phyloP scores from a whole-genome alignment of 1,140 invertebrate species.

The Homalodisca vitripennis region DNA sequence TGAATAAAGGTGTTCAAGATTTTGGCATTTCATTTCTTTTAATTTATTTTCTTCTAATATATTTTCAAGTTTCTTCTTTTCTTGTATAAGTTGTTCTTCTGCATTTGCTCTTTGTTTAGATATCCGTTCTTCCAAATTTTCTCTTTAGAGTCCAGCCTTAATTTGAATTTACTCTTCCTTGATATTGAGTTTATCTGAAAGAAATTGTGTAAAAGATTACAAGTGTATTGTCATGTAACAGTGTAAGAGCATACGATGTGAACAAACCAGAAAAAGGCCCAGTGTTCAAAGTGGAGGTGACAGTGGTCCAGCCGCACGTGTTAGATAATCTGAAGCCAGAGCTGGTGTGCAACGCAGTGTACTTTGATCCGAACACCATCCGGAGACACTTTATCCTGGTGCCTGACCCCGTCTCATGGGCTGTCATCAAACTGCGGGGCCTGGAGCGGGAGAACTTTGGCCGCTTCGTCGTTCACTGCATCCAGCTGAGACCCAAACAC shows the following conservation, averaged over 20 bases:
- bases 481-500: conserved; percentile 76
- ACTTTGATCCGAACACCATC: conserved; percentile 80
- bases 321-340: conserved; percentile 41
- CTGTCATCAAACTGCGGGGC: conserved; percentile 46
- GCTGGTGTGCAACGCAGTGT: conserved; percentile 15
- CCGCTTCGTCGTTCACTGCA: conserved; percentile 78
- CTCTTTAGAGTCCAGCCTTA: too few species aligned
- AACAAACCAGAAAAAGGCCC: conserved; percentile 79
- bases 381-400: conserved; percentile 83
- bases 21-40: too few species aligned
- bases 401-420: conserved; percentile 38
- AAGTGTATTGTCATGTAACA: conserved; percentile 45
- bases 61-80: too few species aligned
- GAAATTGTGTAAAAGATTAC: too few species aligned
- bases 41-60: too few species aligned
- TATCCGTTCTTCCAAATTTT: too few species aligned
- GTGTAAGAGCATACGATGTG: conserved; percentile 85
- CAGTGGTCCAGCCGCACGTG: conserved; percentile 74
- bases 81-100: too few species aligned
- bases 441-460: conserved; percentile 62
- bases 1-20: too few species aligned
- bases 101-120: too few species aligned
- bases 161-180: too few species aligned
- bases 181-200: too few species aligned
- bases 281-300: conserved; percentile 90